Evolutionary conservation across 2,888 invertebrate species (phyloP).

Genomic region (Notocelia uddmanniana): DNA sequence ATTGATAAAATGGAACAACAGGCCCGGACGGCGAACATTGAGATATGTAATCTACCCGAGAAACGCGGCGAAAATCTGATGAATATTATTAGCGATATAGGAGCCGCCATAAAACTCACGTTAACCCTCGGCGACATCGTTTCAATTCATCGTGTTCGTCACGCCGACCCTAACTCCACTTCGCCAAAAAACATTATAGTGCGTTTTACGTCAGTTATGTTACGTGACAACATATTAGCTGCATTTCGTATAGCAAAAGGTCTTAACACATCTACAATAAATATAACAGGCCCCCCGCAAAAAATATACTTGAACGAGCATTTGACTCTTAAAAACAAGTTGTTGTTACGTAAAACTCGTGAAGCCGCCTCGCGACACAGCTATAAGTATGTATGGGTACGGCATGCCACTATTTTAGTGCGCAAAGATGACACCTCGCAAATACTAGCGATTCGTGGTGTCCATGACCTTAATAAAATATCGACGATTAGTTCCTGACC

Average conservation of each 20-base stretch:
- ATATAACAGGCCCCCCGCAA: neutral
- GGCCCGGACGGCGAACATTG: neutral
- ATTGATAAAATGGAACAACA: no score
- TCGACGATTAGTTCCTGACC: no score
- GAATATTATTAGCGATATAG: no score
- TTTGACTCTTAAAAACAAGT: conserved; percentile 9
- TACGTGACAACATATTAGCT: neutral
- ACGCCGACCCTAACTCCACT: neutral
- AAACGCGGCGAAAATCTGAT: no score
- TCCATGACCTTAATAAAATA: no score
- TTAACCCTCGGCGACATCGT: neutral
- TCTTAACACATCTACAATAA: neutral
- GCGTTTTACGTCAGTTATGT: neutral
- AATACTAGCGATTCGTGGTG: no score
- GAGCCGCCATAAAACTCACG: neutral
- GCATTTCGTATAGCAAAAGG: conserved; percentile 7
- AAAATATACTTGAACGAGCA: conserved; percentile 16
- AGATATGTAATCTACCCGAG: conserved; percentile 6
- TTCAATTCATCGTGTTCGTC: conserved; percentile 4
- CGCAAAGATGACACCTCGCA: no score
- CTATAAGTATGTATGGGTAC: no score
- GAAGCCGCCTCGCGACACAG: no score
- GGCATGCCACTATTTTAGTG: no score
- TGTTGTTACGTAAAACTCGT: neutral
- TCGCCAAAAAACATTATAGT: conserved; percentile 6